Base-by-base conservation (phyloP, 2,888 invertebrate species). In the Xestia xanthographa region DNA sequence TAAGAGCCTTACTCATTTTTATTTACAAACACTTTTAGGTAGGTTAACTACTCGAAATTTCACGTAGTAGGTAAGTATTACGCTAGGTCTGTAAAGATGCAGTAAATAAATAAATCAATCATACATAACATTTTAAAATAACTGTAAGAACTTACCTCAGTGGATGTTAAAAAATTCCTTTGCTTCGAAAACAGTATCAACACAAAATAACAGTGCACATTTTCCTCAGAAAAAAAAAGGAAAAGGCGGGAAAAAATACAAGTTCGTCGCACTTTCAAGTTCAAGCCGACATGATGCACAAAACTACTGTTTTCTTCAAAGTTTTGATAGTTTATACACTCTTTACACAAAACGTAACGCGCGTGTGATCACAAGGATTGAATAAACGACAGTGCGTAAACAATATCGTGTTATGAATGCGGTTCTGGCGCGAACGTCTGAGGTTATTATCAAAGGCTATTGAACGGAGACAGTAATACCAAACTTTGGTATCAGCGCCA, bases 381-480 rank as follows among this genome's bases (percentile, higher is more conserved):
- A 89, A 89, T 88, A 88, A 82, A 89, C 85, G 85, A 91, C 90
- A 92, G 91, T 92, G 91, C 87, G 91, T 93, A 94, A 93, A 94
- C 92, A 93, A 89, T 90, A 88, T 89, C 83, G 83, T 90, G 87
- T 88, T 90, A 87, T 90, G 90, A 88, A 89, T 86, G 87, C 83
- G 79, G 86, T 86, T 87, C 85, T 89, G 89, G 90, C 90, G 90
- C 89, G 90, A 91, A 89, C 87, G 84, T 77, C 85, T 86, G 87
- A 79, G 85, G 87, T 91, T 90, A 91, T 89, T 90, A 88, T 86
- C 88, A 80, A 88, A 92, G 91, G 92, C 92, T 93, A 93, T 93
- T 91, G 92, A 92, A 91, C 92, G 92, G 83, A 79, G 77, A 79
- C 72, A 75, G 75, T 75, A 62, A 58, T 62, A 45, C 65, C 26